Evolutionary conservation across 2,797 vertebrate species (phyloP).

Genomic region (Echiichthys vipera): DNA sequence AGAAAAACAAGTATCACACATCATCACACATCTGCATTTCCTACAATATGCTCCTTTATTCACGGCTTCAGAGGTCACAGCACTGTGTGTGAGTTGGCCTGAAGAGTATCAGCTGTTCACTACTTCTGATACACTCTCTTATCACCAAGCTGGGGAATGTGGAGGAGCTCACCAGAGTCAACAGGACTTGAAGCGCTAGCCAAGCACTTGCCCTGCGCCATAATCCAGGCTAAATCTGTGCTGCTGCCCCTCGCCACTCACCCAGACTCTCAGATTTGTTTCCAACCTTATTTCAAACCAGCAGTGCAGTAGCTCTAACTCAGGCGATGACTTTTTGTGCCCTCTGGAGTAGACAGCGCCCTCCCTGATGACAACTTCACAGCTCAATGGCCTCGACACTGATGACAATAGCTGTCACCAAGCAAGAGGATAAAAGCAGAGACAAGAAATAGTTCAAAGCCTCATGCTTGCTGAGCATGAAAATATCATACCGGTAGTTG

Average conservation of each 20-base stretch:
- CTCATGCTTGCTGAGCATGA: slow-evolving; percentile 11
- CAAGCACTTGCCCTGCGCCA: slow-evolving; percentile 5
- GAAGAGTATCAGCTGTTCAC: slow-evolving; percentile 63
- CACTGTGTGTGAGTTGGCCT: slow-evolving; percentile 52
- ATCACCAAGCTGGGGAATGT: slow-evolving; percentile 82
- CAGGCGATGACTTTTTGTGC: slow-evolving; percentile 62
- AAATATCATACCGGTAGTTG: slow-evolving; percentile 13
- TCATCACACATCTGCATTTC: slow-evolving; percentile 33
- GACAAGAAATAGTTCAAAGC: slow-evolving; percentile 54
- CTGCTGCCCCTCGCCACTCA: not conserved
- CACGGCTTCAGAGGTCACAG: slow-evolving; percentile 25
- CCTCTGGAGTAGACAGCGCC: slow-evolving; percentile 53
- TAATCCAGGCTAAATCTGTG: slow-evolving; percentile 28
- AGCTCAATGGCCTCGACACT: slow-evolving; percentile 60
- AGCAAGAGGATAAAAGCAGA: slow-evolving; percentile 55
- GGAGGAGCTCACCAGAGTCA: slow-evolving; percentile 59
- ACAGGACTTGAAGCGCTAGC: slow-evolving; percentile 45
- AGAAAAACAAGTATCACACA: slow-evolving; percentile 10
- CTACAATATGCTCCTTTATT: slow-evolving; percentile 20
- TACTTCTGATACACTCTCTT: slow-evolving; percentile 75
- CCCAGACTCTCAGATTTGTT: slow-evolving; percentile 19
- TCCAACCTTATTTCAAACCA: slow-evolving; percentile 32
- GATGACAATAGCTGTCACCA: slow-evolving; percentile 77
- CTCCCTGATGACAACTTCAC: slow-evolving; percentile 69
- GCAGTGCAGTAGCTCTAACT: slow-evolving; percentile 2